A percentile compares a stretch with the other conserved stretches of the same genome.
These are phyloP conservation scores for Misgurnus mizolepis DNA, from an alignment of 2,113 vertebrate species.

Conservation along the genomic window DNA sequence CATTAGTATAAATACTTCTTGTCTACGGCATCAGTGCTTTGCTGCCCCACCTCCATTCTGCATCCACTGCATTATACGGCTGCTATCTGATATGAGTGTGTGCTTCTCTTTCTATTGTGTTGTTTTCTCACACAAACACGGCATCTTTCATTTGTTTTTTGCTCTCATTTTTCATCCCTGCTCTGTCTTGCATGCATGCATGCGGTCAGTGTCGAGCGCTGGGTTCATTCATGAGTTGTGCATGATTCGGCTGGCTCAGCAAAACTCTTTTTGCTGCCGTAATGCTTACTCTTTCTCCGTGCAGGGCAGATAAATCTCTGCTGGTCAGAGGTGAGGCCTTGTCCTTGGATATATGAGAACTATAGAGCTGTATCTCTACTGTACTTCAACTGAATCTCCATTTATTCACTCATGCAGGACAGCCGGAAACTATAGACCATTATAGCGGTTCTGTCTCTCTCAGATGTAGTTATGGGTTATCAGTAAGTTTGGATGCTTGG, in stretches of 20 bases:
- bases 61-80: slow-evolving; percentile 37
- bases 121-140: not conserved
- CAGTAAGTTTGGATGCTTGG: slow-evolving; percentile 4
- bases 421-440: not conserved
- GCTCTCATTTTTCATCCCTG: not conserved
- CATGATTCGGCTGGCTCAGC: slow-evolving; percentile 27
- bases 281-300: slow-evolving; percentile 36
- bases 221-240: slow-evolving; percentile 44
- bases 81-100: slow-evolving; percentile 31
- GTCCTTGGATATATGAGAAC: slow-evolving; percentile 39
- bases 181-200: not conserved
- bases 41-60: slow-evolving; percentile 11
- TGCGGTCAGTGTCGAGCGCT: not conserved
- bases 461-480: slow-evolving; percentile 5
- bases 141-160: not conserved
- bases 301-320: slow-evolving; percentile 5
- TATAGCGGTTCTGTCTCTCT: not conserved
- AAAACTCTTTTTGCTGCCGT: slow-evolving; percentile 46
- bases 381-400: slow-evolving; percentile 4
- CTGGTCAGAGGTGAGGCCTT: slow-evolving; percentile 26
- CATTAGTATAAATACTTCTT: slow-evolving; percentile 13
- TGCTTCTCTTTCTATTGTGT: slow-evolving; percentile 9
- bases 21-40: not conserved
- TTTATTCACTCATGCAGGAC: not conserved
- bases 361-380: not conserved